Evolutionary conservation across 2,797 vertebrate species (phyloP), one percentile per base, ranked within the genome.

Genomic region (Podarcis lilfordi): DNA sequence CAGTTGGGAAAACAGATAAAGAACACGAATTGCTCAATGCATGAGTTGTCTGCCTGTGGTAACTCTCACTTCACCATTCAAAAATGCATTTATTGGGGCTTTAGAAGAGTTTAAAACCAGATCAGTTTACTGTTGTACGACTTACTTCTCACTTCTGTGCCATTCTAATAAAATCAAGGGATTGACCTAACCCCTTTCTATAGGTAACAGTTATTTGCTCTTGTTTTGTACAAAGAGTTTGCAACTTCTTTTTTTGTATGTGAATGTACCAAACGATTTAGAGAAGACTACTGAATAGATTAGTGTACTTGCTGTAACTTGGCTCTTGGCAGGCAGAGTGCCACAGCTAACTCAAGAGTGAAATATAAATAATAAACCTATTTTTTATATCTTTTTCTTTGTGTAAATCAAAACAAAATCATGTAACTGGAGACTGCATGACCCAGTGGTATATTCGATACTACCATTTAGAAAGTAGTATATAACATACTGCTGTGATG

Each of bases 21-120:
- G 98, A 99, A 92, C 98, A 98, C 0, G 98, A 99, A 94, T 97
- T 99, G 90, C 98, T 99, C 94, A 99, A 98, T 50, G 99, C 99
- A 35, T 99, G 97, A 97, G 69, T 89, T 92, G 90, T 90, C 93
- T 92, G 92, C 91, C 92, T 90, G 10, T 89, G 91, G 94, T 94
- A 96, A 95, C 87, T 92, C 83, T 79, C 88, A 88, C 89, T 92
- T 86, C 91, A 91, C 89, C 79, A 77, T 90, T 92, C 91, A 89
- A 94, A 90, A 88, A 91, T 89, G 90, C 78, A 82, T 10, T 85
- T 89, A 84, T 84, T 50, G 88, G 85, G 84, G 27, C 64, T 91
- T 92, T 85, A 74, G 90, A 90, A 88, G 66, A 86, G 13, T 76
- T 74, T 82, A 89, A 93, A 89, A 88, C 10, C 87, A 93, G 94